These are phyloP conservation scores for Parascotia fuliginaria DNA, from an alignment of 2,888 invertebrate species.

Conservation along the genomic window DNA sequence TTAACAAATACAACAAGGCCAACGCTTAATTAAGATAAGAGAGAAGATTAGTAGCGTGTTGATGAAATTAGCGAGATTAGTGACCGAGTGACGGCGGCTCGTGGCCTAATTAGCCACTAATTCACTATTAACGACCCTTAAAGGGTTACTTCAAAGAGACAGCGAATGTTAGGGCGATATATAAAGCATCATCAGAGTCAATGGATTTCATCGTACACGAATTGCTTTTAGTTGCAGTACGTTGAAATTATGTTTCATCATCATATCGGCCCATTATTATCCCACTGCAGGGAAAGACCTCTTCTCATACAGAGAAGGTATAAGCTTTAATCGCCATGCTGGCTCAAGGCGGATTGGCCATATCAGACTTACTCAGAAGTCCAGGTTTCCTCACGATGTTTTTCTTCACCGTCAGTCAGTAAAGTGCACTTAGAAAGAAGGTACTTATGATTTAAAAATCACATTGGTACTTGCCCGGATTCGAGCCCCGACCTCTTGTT, in stretches of 20 bases:
- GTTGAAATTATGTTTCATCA: not conserved
- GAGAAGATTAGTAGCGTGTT: slow-evolving; percentile 45
- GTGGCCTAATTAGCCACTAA: slow-evolving; percentile 33
- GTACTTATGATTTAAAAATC: no score
- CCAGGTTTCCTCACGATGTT: no score
- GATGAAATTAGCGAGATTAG: slow-evolving; percentile 57
- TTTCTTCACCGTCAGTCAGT: no score
- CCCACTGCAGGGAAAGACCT: no score
- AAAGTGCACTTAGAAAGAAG: no score
- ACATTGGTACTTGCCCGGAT: no score
- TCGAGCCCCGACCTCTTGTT: no score
- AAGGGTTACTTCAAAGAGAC: slow-evolving; percentile 6
- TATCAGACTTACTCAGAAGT: no score
- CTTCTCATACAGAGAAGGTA: no score
- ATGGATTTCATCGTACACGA: not conserved
- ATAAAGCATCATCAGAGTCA: slow-evolving; percentile 11
- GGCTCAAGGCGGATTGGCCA: no score
- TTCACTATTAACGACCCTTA: not conserved
- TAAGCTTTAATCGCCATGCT: no score
- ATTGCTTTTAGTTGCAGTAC: not conserved
- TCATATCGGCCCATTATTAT: no score
- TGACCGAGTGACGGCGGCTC: slow-evolving; percentile 45
- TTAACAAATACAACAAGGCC: slow-evolving; percentile 37
- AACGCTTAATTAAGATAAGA: slow-evolving; percentile 50
- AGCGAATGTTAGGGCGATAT: not conserved